Conservation (phyloP, 2,797 vertebrate species). For the Triplophysa yarkandensis region DNA sequence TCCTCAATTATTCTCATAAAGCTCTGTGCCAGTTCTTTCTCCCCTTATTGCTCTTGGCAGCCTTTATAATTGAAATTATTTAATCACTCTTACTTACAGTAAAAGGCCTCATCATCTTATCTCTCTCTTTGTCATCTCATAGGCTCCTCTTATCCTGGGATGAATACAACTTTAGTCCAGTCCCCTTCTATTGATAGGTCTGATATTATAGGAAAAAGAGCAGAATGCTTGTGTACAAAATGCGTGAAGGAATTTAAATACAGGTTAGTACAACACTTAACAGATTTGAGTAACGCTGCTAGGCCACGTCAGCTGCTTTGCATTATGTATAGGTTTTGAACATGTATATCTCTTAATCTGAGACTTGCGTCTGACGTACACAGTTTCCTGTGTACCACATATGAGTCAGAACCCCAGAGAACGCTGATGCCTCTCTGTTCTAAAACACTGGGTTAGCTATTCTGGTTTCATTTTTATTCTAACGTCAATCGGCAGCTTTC, state of each 20-base stretch:
- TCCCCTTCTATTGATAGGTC: background rate
- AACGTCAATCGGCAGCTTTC: background rate
- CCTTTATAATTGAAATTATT: conserved; percentile 32
- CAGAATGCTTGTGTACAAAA: background rate
- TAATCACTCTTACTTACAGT: conserved; percentile 13
- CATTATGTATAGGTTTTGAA: conserved; percentile 46
- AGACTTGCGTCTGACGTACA: conserved; percentile 63
- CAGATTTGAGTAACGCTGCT: conserved; percentile 27
- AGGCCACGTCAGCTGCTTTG: conserved; percentile 43
- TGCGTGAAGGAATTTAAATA: background rate
- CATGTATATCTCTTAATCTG: conserved; percentile 53
- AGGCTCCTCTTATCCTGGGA: background rate
- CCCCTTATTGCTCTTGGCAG: conserved; percentile 11
- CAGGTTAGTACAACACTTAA: background rate
- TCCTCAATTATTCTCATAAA: conserved; percentile 28
- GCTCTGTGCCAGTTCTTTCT: conserved; percentile 10
- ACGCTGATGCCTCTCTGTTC: conserved; percentile 39
- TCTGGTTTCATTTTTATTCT: background rate
- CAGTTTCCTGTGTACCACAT: conserved; percentile 58
- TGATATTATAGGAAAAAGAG: conserved; percentile 7
- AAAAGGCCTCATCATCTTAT: conserved; percentile 12
- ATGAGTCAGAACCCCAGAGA: conserved; percentile 65
- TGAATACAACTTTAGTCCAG: background rate
- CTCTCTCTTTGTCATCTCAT: conserved; percentile 6
- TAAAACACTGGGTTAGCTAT: conserved; percentile 52